A percentile compares a stretch with the other conserved stretches of the same genome.
Conservation (phyloP, 2,113 vertebrate species). For the Tachuris rubrigastra region DNA sequence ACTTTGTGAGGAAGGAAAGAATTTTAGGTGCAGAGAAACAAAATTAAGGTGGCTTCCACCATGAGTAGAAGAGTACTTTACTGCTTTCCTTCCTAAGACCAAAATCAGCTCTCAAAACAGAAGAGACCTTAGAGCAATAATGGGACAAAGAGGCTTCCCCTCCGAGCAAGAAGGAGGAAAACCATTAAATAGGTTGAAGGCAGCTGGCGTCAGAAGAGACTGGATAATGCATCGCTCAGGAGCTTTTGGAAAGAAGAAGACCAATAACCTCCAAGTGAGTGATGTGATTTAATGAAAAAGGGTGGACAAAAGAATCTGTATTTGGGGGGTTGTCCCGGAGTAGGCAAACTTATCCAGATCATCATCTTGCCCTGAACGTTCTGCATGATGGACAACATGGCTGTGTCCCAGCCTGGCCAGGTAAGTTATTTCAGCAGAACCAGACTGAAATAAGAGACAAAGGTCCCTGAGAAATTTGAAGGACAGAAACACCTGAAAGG, state of each 20-base stretch:
- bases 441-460: not conserved
- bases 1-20: not conserved
- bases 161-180: not conserved
- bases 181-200: not conserved
- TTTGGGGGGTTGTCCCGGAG: not conserved
- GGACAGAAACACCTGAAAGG: not conserved
- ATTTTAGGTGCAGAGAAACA: not conserved
- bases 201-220: not conserved
- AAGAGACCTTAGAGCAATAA: not conserved
- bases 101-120: not conserved
- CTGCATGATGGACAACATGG: not conserved
- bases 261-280: not conserved
- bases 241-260: not conserved
- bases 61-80: not conserved
- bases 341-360: not conserved
- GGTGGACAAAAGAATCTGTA: not conserved
- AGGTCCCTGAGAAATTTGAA: not conserved
- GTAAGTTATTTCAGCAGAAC: not conserved
- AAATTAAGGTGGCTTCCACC: not conserved
- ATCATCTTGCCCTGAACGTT: not conserved
- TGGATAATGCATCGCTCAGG: not conserved
- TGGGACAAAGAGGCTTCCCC: not conserved
- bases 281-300: not conserved
- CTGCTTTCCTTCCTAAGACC: not conserved
- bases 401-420: not conserved